Conservation (phyloP, 1,140 invertebrate species). For the Alviniconcha marisindica region DNA sequence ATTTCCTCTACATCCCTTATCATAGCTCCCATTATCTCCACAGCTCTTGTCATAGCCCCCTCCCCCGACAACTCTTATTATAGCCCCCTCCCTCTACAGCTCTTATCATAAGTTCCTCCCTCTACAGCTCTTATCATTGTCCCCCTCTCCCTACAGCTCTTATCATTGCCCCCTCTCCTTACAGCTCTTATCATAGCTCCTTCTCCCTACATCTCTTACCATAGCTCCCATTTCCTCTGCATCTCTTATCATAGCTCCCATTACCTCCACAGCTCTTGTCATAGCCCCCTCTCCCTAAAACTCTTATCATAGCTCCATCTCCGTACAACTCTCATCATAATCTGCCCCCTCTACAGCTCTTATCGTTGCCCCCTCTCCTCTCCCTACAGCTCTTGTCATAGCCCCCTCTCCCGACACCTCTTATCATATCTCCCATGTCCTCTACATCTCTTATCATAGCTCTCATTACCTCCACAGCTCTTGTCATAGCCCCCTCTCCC, state of each 20-base stretch:
- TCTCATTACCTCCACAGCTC: too few species aligned
- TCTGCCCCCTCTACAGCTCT: background rate
- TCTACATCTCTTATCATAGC: background rate
- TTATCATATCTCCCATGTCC: background rate
- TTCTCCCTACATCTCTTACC: conserved; percentile 2
- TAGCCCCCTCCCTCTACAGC: conserved; percentile 16
- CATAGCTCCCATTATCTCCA: too few species aligned
- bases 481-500: background rate
- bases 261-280: background rate
- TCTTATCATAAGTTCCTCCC: too few species aligned
- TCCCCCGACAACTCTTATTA: background rate
- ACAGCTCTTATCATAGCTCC: background rate
- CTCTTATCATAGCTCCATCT: background rate
- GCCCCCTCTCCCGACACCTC: background rate
- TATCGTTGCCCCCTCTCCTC: background rate
- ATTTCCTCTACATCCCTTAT: too few species aligned
- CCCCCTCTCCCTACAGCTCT: conserved; percentile 23
- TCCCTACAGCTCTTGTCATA: background rate
- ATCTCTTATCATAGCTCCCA: too few species aligned
- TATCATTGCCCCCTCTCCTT: conserved; percentile 11
- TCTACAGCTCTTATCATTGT: too few species aligned
- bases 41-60: background rate
- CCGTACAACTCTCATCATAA: background rate
- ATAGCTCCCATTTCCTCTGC: background rate
- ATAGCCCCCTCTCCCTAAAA: background rate